A percentile compares a stretch with the other conserved stretches of the same genome.
phyloP scores from a whole-genome alignment of 2,113 vertebrate species.

The Cynoglossus semilaevis region DNA sequence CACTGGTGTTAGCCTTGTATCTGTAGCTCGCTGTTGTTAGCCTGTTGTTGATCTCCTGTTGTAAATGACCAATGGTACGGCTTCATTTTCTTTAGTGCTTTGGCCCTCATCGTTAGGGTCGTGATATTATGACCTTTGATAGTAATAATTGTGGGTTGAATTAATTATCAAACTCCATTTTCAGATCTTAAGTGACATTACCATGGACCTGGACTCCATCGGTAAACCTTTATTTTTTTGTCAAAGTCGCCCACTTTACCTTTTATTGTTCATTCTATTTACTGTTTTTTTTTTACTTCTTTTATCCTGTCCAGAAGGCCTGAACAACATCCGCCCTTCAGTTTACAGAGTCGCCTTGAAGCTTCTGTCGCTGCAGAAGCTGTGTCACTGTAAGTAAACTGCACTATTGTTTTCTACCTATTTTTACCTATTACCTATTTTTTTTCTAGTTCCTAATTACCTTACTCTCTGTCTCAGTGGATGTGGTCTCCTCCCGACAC shows the following conservation, averaged over 20 bases:
- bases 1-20: too few species aligned
- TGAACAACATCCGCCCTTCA: constrained; percentile 68
- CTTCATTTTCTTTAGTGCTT: too few species aligned
- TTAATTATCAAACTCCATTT: neutral
- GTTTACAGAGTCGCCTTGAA: constrained; percentile 83
- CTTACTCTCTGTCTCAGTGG: constrained; percentile 63
- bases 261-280: neutral
- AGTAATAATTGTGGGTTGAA: too few species aligned
- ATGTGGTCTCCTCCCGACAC: constrained; percentile 69
- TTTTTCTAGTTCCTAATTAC: neutral
- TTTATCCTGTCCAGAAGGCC: constrained; percentile 60
- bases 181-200: neutral
- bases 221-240: constrained; percentile 38
- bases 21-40: too few species aligned
- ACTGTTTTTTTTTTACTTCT: neutral
- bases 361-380: constrained; percentile 79
- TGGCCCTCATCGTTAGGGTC: too few species aligned
- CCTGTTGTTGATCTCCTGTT: too few species aligned
- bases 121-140: too few species aligned
- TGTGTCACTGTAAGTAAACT: constrained; percentile 71
- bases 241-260: neutral
- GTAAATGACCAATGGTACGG: too few species aligned
- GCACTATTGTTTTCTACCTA: neutral
- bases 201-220: constrained; percentile 59
- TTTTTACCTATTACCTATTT: neutral